Evolutionary conservation across 2,797 vertebrate genomes (phyloP), one percentile per base, ranked within the genome.

Genomic region (Ataeniobius toweri): DNA sequence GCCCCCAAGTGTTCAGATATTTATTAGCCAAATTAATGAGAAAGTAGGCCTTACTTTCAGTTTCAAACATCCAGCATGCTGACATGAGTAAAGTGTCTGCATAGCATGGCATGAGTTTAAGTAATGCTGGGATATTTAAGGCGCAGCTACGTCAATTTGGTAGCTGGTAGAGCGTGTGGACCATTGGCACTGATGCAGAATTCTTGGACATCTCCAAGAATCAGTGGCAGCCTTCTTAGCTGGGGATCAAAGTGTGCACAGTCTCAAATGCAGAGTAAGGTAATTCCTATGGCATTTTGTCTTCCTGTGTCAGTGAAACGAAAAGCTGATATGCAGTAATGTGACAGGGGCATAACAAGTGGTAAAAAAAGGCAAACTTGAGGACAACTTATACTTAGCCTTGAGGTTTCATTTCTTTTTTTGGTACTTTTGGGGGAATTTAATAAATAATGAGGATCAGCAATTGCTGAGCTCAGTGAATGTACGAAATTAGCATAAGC

Each of bases 361-460:
- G 31, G 14, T 61, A 44, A 44, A 16, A 51, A 51, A 51, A 65
- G 50, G 50, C 18, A 26, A 16, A 20, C 2, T 61, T 31, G 58
- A 13, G 26, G 14, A 31, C 4, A 28, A 28, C 9, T 36, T 65
- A 36, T 22, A 65, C 13, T 63, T 39, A 2, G 31, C 31, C 18
- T 0, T 1, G 9, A 10, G 61, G 31, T 65, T 65, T 65, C 7
- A 67, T 39, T 67, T 41, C 63, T 41, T 36, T 31, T 67, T 67
- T 39, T 67, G 63, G 12, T 16, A 5, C 20, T 67, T 67, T 41
- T 39, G 63, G 20, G 36, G 20, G 31, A 24, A 22, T 20, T 41
- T 67, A 41, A 67, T 67, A 67, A 67, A 67, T 65, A 5, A 65
- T 67, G 63, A 67, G 36, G 36, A 39, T 24, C 63, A 41, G 36